Evolutionary conservation across 2,113 vertebrate species (phyloP).

Genomic region (Sturnus vulgaris): DNA sequence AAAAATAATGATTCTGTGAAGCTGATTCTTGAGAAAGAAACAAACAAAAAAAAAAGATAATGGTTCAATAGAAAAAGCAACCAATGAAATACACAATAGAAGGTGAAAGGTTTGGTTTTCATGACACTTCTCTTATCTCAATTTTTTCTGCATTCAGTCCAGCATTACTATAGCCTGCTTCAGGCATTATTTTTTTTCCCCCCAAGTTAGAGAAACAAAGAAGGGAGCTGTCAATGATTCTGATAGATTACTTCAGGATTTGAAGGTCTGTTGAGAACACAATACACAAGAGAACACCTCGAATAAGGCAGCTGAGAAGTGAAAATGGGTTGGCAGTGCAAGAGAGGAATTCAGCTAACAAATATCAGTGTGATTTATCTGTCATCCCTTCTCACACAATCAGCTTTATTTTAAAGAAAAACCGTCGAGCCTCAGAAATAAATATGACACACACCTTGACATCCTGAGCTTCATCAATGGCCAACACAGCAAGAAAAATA

Average conservation of each 20-base stretch:
- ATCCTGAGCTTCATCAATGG: neutral
- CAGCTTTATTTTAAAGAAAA: neutral
- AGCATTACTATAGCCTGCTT: neutral
- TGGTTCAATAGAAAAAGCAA: neutral
- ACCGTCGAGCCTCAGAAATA: neutral
- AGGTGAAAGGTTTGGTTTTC: neutral
- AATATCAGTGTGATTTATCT: conserved; percentile 46
- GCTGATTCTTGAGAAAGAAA: neutral
- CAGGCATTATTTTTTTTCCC: neutral
- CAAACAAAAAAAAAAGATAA: neutral
- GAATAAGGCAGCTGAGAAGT: neutral
- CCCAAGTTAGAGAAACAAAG: neutral
- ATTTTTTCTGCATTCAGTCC: neutral
- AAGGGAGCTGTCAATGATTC: neutral
- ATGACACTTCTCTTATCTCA: neutral
- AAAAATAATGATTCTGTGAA: neutral
- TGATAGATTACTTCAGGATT: neutral
- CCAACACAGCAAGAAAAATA: neutral
- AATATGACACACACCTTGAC: neutral
- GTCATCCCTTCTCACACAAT: conserved; percentile 11
- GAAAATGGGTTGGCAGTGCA: conserved; percentile 27
- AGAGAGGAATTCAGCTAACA: conserved; percentile 63
- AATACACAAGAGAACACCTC: neutral
- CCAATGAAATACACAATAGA: neutral
- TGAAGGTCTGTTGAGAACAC: neutral